Evolutionary conservation across 2,888 invertebrate genomes (phyloP), one percentile per base, ranked within the genome.

Genomic region (Oscheius sp.): DNA sequence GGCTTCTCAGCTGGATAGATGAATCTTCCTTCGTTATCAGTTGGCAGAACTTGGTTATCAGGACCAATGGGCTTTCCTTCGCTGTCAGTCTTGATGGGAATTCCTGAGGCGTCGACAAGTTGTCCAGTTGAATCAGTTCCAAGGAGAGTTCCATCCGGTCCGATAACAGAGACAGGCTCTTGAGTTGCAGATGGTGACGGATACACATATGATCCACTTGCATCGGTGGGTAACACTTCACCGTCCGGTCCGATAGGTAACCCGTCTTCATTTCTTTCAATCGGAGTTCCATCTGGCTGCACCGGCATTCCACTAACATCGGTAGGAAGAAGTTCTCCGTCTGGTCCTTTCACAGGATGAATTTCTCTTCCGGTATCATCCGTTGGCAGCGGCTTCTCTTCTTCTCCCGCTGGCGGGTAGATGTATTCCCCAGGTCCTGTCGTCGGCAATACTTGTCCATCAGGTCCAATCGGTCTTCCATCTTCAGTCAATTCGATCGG

Each of bases 111-210:
- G 9, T 35, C 35, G 6, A 41, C 77, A 23, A 18, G 49, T n/a
- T 29, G 74, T 58, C 82, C 82, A 49, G 52, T 16, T 23, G 63
- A 52, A 64, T 85, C 85, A 25, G 85, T 84, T 46, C 85, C 85
- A 23, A 84, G 73, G 16, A 72, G 76, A 16, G 61, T 69, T 45
- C 77, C 76, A 41, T 76, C 75, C 13, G n/a, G 55, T 7, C 69
- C 61, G 16, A 81, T 56, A 41, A 75, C 74, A 23, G 43, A 72
- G 53, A 21, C 0, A 66, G 63, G 75, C 13, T 72, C 63, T 29
- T 76, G 77, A 21, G 61, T 25, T 41, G 21, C 23, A 16, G 49
- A 46, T 1, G 21, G 18, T 27, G 69, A 79, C 7, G 74, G 76
- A 52, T 52, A 52, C n/a, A 66, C 35, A 29, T 52, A 66, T 21